Conservation (phyloP, 2,797 vertebrate genomes). For the Lacerta bilineata region DNA sequence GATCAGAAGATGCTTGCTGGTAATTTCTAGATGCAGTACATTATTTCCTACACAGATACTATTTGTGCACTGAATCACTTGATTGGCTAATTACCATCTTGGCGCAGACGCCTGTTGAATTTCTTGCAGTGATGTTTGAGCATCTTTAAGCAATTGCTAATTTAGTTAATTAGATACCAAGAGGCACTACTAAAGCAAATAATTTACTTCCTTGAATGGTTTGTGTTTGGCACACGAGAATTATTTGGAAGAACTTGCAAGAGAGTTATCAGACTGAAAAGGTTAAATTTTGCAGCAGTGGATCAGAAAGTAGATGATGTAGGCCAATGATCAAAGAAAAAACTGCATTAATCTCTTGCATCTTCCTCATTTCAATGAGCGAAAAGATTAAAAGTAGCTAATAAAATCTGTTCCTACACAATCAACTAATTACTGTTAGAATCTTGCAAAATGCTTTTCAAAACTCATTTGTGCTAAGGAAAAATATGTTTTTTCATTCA, state of each 20-base stretch:
- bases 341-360: conserved; percentile 1
- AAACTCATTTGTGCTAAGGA: conserved; percentile 21
- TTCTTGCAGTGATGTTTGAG: conserved; percentile 29
- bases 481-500: neutral
- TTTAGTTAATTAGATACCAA: conserved; percentile 27
- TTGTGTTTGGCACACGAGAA: conserved; percentile 40
- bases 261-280: conserved; percentile 19
- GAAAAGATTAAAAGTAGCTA: conserved; percentile 2
- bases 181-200: conserved; percentile 44
- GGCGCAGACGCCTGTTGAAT: neutral
- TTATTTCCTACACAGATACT: conserved; percentile 36
- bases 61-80: neutral
- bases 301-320: neutral
- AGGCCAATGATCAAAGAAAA: conserved; percentile 6
- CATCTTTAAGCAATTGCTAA: conserved; percentile 20
- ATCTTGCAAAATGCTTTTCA: conserved; percentile 15
- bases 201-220: conserved; percentile 37
- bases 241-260: conserved; percentile 35
- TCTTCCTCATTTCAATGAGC: conserved; percentile 11
- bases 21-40: neutral
- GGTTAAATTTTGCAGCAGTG: neutral
- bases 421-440: conserved; percentile 1
- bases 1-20: conserved; percentile 23
- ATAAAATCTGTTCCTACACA: neutral
- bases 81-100: conserved; percentile 34